Evolutionary conservation across 2,888 invertebrate genomes (phyloP).

Genomic region (Agrenia bidenticulata): DNA sequence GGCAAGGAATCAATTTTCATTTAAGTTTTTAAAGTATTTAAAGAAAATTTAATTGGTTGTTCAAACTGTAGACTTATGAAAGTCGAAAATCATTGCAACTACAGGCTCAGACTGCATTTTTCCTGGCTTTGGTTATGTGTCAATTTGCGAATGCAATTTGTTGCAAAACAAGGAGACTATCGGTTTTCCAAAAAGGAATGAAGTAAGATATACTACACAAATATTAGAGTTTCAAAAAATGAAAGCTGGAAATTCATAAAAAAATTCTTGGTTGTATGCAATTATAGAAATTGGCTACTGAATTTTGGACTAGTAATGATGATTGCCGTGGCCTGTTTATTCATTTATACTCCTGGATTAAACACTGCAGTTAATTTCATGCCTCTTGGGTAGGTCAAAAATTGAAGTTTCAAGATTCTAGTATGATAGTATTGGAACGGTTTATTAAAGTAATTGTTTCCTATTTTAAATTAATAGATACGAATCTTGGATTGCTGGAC

Average conservation of each 20-base stretch:
- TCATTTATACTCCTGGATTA: slow-evolving; percentile 3
- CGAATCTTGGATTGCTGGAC: slow-evolving; percentile 5
- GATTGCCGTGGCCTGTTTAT: background rate
- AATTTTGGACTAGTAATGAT: background rate
- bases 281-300: slow-evolving; percentile 5
- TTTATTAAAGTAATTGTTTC: too few species aligned
- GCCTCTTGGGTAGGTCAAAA: background rate
- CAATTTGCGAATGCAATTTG: slow-evolving; percentile 12
- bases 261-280: background rate
- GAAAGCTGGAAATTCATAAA: too few species aligned
- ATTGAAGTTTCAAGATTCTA: too few species aligned
- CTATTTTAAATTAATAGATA: too few species aligned
- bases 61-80: background rate
- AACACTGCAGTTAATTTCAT: background rate
- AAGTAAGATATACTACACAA: background rate
- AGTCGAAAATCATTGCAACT: background rate
- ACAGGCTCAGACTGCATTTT: slow-evolving; percentile 8
- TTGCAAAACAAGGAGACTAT: slow-evolving; percentile 8
- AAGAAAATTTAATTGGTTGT: background rate
- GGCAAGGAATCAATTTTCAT: background rate
- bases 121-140: background rate
- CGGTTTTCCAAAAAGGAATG: slow-evolving; percentile 12
- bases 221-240: background rate
- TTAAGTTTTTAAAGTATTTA: background rate
- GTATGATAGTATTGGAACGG: too few species aligned